Base-by-base conservation (phyloP, 2,113 vertebrate genomes). In the Hiodon tergisus region DNA sequence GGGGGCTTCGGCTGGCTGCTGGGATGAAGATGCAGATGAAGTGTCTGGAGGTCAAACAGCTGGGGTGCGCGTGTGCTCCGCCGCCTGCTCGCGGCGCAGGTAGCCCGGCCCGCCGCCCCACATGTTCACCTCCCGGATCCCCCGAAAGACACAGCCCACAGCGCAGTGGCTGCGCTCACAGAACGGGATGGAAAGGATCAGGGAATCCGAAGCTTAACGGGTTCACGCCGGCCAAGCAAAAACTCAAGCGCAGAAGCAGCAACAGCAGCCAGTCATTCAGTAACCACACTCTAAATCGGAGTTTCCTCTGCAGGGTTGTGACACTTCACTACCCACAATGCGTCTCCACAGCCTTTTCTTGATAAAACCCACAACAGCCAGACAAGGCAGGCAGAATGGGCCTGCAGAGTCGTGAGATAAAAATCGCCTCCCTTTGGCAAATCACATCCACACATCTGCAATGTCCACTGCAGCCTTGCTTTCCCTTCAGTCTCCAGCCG, bases 281-380 rank as follows among this genome's bases (percentile, higher is more conserved):
- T 63, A 17, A 69, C 50, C 31, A 11, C 50, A 17, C 17, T 71
- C 14, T 7, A 50, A 3, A 16, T 13, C 55, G 53, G 31, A 31
- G 46, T 79, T 76, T 76, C 77, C 78, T 69, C 60, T 69, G 60
- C 63, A 73, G 67, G 66, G 11, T 59, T 75, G 63, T 67, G 69
- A 78, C 71, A 77, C 70, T 74, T 80, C 76, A 75, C 74, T 82
- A 74, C 66, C 60, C 50, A 65, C 14, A 67, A 31, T 31, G 31
- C 48, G n/a, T 61, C 59, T 31, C 31, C 31, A 31, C 71, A 73
- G 7, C 58, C 5, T n/a, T 61, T 13, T 7, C 16, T 31, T 8
- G 52, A 54, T n/a, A 69, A 55, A 57, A 70, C 16, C 51, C 73
- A 48, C 51, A 60, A 55, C 16, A 51, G 50, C 70, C 76, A 74